phyloP scores from a whole-genome alignment of 2,888 invertebrate genomes.

The Ceriagrion tenellum region DNA sequence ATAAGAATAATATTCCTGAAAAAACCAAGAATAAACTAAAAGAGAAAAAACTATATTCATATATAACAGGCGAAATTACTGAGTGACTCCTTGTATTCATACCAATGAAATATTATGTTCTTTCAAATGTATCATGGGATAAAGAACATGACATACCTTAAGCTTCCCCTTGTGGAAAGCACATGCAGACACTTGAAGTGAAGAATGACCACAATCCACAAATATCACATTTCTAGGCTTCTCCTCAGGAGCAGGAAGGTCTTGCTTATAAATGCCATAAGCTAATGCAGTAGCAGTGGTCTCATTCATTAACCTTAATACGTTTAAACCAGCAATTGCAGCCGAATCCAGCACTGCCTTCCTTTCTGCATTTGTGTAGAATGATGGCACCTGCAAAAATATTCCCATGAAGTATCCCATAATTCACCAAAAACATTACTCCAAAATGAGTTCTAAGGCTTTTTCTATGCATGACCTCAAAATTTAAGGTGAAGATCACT shows the following conservation, averaged over 20 bases:
- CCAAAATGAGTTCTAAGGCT: background rate
- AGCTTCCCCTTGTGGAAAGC: conserved; percentile 98
- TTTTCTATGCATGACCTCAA: no score
- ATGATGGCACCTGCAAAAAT: conserved; percentile 86
- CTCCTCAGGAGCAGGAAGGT: conserved; percentile 92
- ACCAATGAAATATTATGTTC: no score
- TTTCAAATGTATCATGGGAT: no score
- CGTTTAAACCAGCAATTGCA: conserved; percentile 95
- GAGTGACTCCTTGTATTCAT: no score
- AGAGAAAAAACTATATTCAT: no score
- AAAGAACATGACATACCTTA: conserved; percentile 78
- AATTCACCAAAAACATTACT: background rate
- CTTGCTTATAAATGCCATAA: conserved; percentile 99
- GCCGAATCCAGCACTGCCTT: conserved; percentile 95
- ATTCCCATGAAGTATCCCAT: background rate
- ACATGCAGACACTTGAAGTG: conserved; percentile 93
- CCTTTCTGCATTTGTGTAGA: conserved; percentile 96
- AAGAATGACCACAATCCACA: conserved; percentile 97
- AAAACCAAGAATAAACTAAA: no score
- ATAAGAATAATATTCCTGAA: no score
- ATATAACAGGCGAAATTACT: no score
- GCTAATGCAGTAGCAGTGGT: conserved; percentile 97
- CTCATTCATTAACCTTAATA: conserved; percentile 97
- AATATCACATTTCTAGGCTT: conserved; percentile 96
- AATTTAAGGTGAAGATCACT: no score